phyloP scores from a whole-genome alignment of 2,797 vertebrate species.

The Lacerta bilineata region DNA sequence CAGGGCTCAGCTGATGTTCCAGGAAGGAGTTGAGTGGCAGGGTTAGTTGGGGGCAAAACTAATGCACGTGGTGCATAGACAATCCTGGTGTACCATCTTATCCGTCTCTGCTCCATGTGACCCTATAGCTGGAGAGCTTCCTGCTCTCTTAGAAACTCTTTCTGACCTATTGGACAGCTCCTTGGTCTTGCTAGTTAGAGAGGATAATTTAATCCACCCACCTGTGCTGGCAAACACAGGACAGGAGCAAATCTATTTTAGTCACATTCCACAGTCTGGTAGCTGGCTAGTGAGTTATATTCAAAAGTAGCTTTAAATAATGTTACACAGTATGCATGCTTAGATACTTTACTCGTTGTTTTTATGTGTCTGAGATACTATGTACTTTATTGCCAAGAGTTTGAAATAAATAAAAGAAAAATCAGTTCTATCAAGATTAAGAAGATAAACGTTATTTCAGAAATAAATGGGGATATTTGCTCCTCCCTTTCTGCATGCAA shows the following conservation, averaged over 20 bases:
- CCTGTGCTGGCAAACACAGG: background rate
- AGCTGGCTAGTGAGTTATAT: background rate
- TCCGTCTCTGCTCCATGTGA: background rate
- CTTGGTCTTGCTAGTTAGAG: background rate
- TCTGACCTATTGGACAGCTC: background rate
- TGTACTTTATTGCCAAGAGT: background rate
- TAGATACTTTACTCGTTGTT: background rate
- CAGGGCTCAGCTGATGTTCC: background rate
- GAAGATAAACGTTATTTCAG: background rate
- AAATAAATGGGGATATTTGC: background rate
- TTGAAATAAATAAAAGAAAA: background rate
- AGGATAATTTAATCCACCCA: background rate
- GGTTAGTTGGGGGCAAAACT: background rate
- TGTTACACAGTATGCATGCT: background rate
- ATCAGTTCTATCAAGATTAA: background rate
- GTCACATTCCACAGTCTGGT: background rate
- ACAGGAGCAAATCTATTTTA: background rate
- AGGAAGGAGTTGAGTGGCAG: background rate
- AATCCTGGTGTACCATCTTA: background rate
- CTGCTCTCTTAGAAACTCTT: background rate
- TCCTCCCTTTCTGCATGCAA: background rate
- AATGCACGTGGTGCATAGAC: background rate
- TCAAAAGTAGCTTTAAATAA: background rate
- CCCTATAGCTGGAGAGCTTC: background rate
- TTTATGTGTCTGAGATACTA: background rate